phyloP scores from a whole-genome alignment of 1,140 invertebrate genomes.

The Conopomorpha cramerella region DNA sequence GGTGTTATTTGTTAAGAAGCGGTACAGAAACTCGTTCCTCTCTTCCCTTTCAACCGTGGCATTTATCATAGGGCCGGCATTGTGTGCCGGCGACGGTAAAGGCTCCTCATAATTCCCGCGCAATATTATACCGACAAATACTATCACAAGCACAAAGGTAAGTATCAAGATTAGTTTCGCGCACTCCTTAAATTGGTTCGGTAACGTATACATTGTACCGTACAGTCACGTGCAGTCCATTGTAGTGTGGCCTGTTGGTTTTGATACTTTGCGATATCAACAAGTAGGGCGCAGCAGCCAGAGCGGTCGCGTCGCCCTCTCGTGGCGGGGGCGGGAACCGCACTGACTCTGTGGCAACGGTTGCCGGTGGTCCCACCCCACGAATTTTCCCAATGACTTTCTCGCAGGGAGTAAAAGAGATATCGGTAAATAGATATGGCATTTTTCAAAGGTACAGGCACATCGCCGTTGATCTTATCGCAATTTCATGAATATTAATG shows the following conservation, averaged over 20 bases:
- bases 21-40: conserved; percentile 52
- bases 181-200: conserved; percentile 31
- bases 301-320: conserved; percentile 39
- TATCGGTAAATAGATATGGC: too few relatives aligned
- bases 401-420: too few relatives aligned
- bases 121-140: conserved; percentile 26
- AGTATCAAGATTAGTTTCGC: conserved; percentile 36
- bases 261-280: conserved; percentile 13
- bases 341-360: too few relatives aligned
- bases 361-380: too few relatives aligned
- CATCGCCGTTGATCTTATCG: too few relatives aligned
- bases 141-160: conserved; percentile 23
- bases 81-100: conserved; percentile 17
- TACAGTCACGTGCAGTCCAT: conserved; percentile 19
- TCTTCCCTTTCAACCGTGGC: conserved; percentile 30
- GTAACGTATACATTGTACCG: conserved; percentile 52
- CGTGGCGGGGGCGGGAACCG: conserved; percentile 39
- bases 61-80: conserved; percentile 39
- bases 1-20: conserved; percentile 54
- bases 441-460: too few relatives aligned
- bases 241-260: conserved; percentile 13
- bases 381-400: too few relatives aligned
- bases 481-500: too few relatives aligned
- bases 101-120: conserved; percentile 18
- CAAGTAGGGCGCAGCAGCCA: conserved; percentile 6